These are phyloP conservation scores for Trachelus stipa DNA, from an alignment of 2,888 invertebrate genomes.

Conservation along the genomic window DNA sequence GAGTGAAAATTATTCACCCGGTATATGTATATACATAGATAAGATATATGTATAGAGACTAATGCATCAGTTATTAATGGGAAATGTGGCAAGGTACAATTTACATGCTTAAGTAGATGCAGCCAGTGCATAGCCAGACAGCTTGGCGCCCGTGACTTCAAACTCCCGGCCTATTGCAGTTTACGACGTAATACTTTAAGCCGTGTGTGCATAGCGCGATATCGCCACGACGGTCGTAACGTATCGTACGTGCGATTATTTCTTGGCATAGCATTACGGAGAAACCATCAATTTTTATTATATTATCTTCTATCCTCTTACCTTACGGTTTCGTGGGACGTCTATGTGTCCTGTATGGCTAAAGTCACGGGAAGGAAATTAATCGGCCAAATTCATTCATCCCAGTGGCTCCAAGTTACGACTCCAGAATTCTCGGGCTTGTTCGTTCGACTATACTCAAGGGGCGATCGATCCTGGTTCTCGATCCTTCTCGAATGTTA, in stretches of 20 bases:
- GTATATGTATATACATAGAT: no score
- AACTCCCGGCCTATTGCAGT: background rate
- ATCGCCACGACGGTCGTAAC: background rate
- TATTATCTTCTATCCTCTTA: background rate
- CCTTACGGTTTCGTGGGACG: background rate
- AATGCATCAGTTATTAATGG: constrained; percentile 58
- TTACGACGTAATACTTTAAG: background rate
- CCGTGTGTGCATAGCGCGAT: background rate
- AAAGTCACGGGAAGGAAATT: background rate
- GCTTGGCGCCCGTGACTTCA: background rate
- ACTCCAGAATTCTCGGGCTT: background rate
- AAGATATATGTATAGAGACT: background rate
- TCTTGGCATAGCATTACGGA: background rate
- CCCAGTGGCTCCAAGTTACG: background rate
- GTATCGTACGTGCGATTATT: background rate
- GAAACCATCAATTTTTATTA: no score
- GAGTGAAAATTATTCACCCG: no score
- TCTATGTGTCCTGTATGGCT: background rate
- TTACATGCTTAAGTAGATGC: constrained; percentile 57
- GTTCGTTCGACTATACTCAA: background rate
- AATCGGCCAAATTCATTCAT: background rate
- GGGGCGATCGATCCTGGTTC: background rate
- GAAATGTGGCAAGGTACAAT: constrained; percentile 54
- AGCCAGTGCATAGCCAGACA: constrained; percentile 3
- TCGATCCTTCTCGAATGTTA: background rate